Percentiles rank a stretch among this genome's conserved stretches.
These are phyloP conservation scores for Triplophysa rosa DNA, from an alignment of 2,113 vertebrate species.

Conservation along the genomic window DNA sequence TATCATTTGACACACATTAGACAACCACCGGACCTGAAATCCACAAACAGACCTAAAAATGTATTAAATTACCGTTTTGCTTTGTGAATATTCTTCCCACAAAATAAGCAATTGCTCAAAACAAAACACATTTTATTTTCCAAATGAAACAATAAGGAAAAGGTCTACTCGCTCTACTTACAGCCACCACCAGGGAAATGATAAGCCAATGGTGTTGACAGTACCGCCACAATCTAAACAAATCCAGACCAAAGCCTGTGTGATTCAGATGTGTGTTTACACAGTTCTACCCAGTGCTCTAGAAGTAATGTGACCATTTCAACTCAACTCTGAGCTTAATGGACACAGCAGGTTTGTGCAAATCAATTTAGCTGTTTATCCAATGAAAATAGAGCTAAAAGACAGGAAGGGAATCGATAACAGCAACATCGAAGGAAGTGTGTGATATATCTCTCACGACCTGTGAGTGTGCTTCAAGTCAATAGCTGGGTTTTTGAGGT, in stretches of 20 bases:
- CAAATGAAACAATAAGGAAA: slow-evolving; percentile 17
- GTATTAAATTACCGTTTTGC: slow-evolving; percentile 24
- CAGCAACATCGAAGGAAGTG: slow-evolving; percentile 27
- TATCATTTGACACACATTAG: slow-evolving; percentile 12
- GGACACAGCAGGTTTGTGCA: slow-evolving; percentile 54
- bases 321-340: slow-evolving; percentile 53
- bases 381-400: slow-evolving; percentile 53
- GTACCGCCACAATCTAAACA: slow-evolving; percentile 26
- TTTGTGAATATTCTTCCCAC: slow-evolving; percentile 20
- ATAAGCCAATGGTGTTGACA: slow-evolving; percentile 31
- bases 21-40: slow-evolving; percentile 8
- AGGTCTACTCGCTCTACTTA: slow-evolving; percentile 10
- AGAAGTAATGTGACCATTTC: slow-evolving; percentile 57
- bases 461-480: background rate
- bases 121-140: background rate
- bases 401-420: slow-evolving; percentile 22
- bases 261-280: slow-evolving; percentile 50
- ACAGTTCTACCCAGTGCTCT: slow-evolving; percentile 45
- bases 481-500: background rate
- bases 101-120: slow-evolving; percentile 7
- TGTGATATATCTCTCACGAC: slow-evolving; percentile 54
- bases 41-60: slow-evolving; percentile 13
- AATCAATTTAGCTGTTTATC: slow-evolving; percentile 42
- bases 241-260: slow-evolving; percentile 20
- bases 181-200: slow-evolving; percentile 42